Conservation (phyloP, 2,797 vertebrate genomes). For the Balearica regulorum region DNA sequence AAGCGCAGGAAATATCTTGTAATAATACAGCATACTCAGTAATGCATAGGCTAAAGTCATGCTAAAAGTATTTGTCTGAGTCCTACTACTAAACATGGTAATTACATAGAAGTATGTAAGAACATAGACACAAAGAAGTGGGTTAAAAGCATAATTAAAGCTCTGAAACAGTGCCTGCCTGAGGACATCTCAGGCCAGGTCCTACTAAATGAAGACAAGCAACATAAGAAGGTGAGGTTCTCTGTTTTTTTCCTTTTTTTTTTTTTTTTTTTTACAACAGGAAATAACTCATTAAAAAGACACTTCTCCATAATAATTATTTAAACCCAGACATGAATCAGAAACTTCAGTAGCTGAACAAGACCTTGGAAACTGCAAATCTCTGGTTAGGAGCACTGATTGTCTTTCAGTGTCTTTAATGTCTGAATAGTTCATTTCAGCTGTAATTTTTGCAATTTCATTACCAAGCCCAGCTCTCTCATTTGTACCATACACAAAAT, state of each 20-base stretch:
- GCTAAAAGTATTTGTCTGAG: slow-evolving; percentile 71
- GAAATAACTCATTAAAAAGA: slow-evolving; percentile 65
- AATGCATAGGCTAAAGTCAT: slow-evolving; percentile 70
- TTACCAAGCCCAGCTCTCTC: neutral
- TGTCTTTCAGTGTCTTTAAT: neutral
- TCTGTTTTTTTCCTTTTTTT: neutral
- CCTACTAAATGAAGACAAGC: slow-evolving; percentile 43
- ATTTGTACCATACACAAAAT: neutral
- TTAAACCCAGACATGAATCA: slow-evolving; percentile 48
- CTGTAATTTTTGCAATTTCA: neutral
- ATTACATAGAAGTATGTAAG: slow-evolving; percentile 73
- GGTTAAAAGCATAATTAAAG: slow-evolving; percentile 76
- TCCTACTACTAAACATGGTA: slow-evolving; percentile 67
- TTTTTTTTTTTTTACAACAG: slow-evolving; percentile 13
- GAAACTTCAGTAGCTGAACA: slow-evolving; percentile 51
- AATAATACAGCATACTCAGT: slow-evolving; percentile 59
- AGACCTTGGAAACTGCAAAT: slow-evolving; percentile 24
- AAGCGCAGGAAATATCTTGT: slow-evolving; percentile 66
- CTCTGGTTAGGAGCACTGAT: neutral
- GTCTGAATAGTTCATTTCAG: neutral
- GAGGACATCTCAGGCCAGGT: slow-evolving; percentile 59
- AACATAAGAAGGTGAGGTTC: neutral
- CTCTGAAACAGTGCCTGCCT: slow-evolving; percentile 66
- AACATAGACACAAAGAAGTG: slow-evolving; percentile 72
- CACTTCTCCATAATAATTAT: slow-evolving; percentile 52